Base-by-base conservation (phyloP, 1,140 invertebrate species). In the Anastrepha ludens region DNA sequence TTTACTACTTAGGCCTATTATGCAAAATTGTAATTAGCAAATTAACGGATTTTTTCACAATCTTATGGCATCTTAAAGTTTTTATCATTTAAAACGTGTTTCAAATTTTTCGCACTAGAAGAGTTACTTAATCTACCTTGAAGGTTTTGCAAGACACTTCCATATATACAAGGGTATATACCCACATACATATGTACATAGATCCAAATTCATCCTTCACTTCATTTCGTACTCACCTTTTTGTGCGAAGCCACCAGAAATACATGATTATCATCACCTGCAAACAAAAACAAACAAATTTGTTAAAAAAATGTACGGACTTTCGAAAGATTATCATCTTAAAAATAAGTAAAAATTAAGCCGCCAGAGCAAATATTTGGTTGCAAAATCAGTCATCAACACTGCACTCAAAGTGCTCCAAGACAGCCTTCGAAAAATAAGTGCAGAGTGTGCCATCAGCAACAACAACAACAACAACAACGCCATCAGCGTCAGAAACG, bases 191-290 rank as follows among this genome's bases (percentile, higher is more conserved):
- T 29, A n/a, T n/a, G n/a, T n/a, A 29, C 29, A 29, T 29, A 29
- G 29, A 29, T 29, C 29, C 15, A 4, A 62, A 62, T 17, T 62
- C 15, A 17, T 9, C 13, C n/a, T 17, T 15, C 60, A 4, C 4
- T 62, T 62, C 5, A 13, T 55, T 55, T 20, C 55, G 7, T 60
- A 88, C 87, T 85, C 50, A 88, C 87, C 87, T 88, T 88, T 81
- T 88, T 88, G n/a, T 88, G 87, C 11, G 87, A 88, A 29, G 87
- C 87, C 74, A 88, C 70, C 13, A 86, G 64, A 70, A 70, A 67
- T 15, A 85, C 20, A 74, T 88, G 87, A 86, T 88, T 86, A 44
- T 86, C 85, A 88, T 88, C 87, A 81, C 85, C 87, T 88, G 85
- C 3, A 85, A 88, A 50, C 2, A 74, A 78, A 85, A 47, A 11